A percentile compares a stretch with the other conserved stretches of the same genome.
These are phyloP conservation scores for silkworm (Bombyx mori) DNA, from an alignment of 1,140 invertebrate species.

Conservation along the genomic window ASM3026992v2 NC_085127.1:6789001-6789500, in stretches of 20 bases:
- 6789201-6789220: too few species aligned
- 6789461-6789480: too few species aligned
- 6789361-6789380: slow-evolving; percentile 91
- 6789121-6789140: slow-evolving; percentile 95
- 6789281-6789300: too few species aligned
- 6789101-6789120: slow-evolving; percentile 85
- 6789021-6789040: slow-evolving; percentile 92
- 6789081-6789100: slow-evolving; percentile 93
- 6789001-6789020: slow-evolving; percentile 15
- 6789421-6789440: slow-evolving; percentile 86
- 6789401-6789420: slow-evolving; percentile 97
- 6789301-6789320: not conserved
- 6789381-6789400: slow-evolving; percentile 98
- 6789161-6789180: slow-evolving; percentile 83
- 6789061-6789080: slow-evolving; percentile 85
- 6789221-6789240: too few species aligned
- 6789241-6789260: too few species aligned
- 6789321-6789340: slow-evolving; percentile 71
- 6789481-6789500: too few species aligned
- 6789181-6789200: not conserved
- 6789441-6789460: slow-evolving; percentile 35
- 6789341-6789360: slow-evolving; percentile 94
- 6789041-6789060: slow-evolving; percentile 91
- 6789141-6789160: slow-evolving; percentile 87
- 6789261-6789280: too few species aligned